phyloP scores from a whole-genome alignment of 2,113 vertebrate species.

The Vulpes ferrilata region DNA sequence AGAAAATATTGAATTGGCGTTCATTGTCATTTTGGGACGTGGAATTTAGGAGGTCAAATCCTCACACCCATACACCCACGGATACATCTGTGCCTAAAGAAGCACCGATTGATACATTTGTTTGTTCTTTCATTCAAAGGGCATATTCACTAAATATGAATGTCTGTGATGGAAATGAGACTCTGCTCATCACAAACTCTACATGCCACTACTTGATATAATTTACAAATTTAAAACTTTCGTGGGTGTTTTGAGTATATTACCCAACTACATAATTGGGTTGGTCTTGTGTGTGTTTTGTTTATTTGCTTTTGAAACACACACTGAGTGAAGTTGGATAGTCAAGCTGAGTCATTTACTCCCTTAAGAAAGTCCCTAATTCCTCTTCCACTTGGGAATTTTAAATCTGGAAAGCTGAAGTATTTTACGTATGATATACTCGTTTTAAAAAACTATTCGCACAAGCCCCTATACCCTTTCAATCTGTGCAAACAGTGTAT shows the following conservation, averaged over 20 bases:
- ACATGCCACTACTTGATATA: conserved; percentile 6
- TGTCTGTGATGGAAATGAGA: not conserved
- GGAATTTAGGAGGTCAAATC: conserved; percentile 19
- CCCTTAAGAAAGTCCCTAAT: conserved; percentile 33
- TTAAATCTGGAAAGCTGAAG: conserved; percentile 58
- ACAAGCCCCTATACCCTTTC: not conserved
- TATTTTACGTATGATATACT: conserved; percentile 13
- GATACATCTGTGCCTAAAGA: not conserved
- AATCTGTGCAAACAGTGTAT: not conserved
- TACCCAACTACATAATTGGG: not conserved
- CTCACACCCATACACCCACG: not conserved
- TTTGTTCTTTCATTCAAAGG: not conserved
- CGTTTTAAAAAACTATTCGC: conserved; percentile 26
- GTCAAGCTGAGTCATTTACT: conserved; percentile 64
- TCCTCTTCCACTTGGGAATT: conserved; percentile 66
- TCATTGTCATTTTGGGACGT: not conserved
- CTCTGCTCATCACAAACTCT: not conserved
- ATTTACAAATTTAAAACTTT: conserved; percentile 35
- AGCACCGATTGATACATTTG: not conserved
- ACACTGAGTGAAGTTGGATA: not conserved
- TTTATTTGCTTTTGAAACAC: conserved; percentile 53
- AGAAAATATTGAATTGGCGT: not conserved
- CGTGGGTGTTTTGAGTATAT: not conserved
- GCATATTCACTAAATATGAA: not conserved
- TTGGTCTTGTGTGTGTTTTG: not conserved